These are phyloP conservation scores for Malurus alboscapulatus DNA, from an alignment of 2,113 vertebrate genomes.

Conservation along the genomic window DNA sequence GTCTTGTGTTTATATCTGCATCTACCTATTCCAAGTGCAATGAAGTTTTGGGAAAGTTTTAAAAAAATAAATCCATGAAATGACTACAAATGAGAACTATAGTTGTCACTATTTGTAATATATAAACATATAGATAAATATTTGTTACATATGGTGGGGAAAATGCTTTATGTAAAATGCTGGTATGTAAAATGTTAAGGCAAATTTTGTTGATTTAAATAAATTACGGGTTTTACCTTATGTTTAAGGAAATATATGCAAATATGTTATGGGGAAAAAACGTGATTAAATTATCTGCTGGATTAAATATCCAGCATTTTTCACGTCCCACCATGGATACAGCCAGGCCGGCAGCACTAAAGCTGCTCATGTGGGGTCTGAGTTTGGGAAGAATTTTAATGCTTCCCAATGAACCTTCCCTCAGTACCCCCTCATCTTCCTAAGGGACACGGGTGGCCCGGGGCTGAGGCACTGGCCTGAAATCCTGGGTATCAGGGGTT, in stretches of 20 bases:
- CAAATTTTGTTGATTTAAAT: neutral
- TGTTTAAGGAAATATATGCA: constrained; percentile 28
- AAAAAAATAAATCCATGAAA: neutral
- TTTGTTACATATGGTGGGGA: neutral
- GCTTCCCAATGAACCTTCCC: constrained; percentile 25
- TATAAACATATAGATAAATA: neutral
- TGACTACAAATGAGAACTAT: neutral
- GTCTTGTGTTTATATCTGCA: neutral
- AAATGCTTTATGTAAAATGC: neutral
- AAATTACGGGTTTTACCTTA: neutral
- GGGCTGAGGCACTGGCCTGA: constrained; percentile 35
- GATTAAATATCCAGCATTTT: neutral
- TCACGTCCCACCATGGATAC: neutral
- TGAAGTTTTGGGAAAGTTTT: neutral
- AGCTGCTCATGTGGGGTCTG: neutral
- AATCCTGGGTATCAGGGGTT: constrained; percentile 52
- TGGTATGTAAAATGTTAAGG: neutral
- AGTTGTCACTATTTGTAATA: neutral
- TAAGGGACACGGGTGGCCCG: neutral
- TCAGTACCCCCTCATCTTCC: neutral
- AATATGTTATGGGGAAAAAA: neutral
- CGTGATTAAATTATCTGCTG: neutral
- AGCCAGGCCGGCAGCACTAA: neutral
- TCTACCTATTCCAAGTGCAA: neutral
- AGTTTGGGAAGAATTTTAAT: neutral